A percentile compares a stretch with the other conserved stretches of the same genome.
These are phyloP conservation scores for Andricus quercusramuli DNA, from an alignment of 2,888 invertebrate species.

Conservation along the genomic window DNA sequence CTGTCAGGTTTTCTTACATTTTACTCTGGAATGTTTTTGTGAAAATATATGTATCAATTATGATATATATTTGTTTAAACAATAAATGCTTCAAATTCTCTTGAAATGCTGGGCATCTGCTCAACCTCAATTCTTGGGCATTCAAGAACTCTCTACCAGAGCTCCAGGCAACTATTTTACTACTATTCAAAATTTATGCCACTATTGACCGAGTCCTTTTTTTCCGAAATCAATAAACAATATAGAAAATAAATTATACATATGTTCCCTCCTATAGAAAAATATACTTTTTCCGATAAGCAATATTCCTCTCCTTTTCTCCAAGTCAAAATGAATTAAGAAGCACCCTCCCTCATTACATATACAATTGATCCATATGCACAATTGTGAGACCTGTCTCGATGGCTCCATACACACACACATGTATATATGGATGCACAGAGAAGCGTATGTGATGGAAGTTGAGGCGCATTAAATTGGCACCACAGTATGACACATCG, in stretches of 20 bases:
- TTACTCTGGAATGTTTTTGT: no score
- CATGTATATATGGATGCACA: not conserved
- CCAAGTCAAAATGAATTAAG: slow-evolving; percentile 14
- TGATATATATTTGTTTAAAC: no score
- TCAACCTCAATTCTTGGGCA: no score
- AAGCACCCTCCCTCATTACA: slow-evolving; percentile 20
- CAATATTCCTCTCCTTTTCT: not conserved
- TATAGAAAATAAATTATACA: not conserved
- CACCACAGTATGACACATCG: slow-evolving; percentile 38
- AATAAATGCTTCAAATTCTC: no score
- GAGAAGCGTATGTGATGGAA: slow-evolving; percentile 28
- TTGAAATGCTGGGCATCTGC: no score
- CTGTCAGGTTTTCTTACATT: no score
- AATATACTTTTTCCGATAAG: not conserved
- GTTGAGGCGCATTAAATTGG: slow-evolving; percentile 33
- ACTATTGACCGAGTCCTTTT: no score
- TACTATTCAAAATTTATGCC: no score
- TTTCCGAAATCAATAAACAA: not conserved
- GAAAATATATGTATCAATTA: no score
- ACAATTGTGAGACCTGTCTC: slow-evolving; percentile 3
- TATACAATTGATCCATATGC: not conserved
- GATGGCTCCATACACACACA: not conserved
- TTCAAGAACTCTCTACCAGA: no score
- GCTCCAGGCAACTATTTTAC: no score
- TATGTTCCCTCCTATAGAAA: not conserved